Evolutionary conservation across 1,140 invertebrate genomes (phyloP), one percentile per base, ranked within the genome.

Genomic region (Kradibia gibbosae): DNA sequence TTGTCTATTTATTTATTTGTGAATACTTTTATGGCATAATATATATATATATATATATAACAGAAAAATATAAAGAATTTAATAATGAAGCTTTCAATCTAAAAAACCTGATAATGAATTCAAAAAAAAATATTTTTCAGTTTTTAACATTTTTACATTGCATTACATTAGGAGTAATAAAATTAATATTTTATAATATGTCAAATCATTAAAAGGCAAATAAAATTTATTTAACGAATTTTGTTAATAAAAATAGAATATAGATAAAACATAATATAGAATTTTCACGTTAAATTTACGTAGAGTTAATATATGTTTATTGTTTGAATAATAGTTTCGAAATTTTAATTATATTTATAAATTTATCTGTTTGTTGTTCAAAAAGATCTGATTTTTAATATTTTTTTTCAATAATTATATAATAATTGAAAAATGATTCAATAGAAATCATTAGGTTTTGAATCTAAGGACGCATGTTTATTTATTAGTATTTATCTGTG

Each of bases 401-500:
- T 48, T 72, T 15, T 17, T 48, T 39, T 1, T 48, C n/a, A 72
- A 17, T 48, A 3, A 72, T 72, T 45, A 48, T 28, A 48, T 31
- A 10, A 72, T 28, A 48, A n/a, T 48, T 50, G 28, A 25, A 28
- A 50, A 45, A 45, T 13, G 2, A 28, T n/a, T 1, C 13, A 50
- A 50, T 48, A 50, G 2, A 72, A 48, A 28, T 10, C 1, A 72
- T 28, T 8, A 28, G 10, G 7, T 31, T 75, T 39, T 75, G 15
- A 39, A 75, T 48, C 71, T 31, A 20, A 36, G 39, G 28, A 31
- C 8, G 55, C n/a, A 15, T 22, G 28, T 31, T 34, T 3, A 48
- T 65, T 67, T 65, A 28, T 55, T 22, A 17, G 3, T 20, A 48
- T 62, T 62, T 76, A 45, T 75, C 73, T 45, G 55, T 62, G n/a